Percentiles rank a stretch among this genome's conserved stretches.
Conservation (phyloP, 2,888 invertebrate species). For the Hypena proboscidalis region DNA sequence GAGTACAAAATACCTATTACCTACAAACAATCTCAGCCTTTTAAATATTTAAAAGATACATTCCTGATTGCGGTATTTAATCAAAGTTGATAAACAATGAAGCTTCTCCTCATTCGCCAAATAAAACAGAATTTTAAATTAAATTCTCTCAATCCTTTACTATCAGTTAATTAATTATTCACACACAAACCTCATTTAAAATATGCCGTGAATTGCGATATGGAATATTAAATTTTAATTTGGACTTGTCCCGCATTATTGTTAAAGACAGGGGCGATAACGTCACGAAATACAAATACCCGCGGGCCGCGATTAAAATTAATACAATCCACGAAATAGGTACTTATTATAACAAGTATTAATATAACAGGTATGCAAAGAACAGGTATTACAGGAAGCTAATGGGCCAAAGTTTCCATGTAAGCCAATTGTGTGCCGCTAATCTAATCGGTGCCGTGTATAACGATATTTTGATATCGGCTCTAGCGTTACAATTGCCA, state of each 20-base stretch:
- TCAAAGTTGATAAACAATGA: too few relatives aligned
- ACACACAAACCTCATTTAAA: neutral
- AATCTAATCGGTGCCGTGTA: conserved; percentile 82
- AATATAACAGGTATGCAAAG: conserved; percentile 45
- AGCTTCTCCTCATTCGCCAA: too few relatives aligned
- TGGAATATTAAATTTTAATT: conserved; percentile 68
- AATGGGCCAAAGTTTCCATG: conserved; percentile 76
- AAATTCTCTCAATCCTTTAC: too few relatives aligned
- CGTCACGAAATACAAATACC: conserved; percentile 63
- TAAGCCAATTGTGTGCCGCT: conserved; percentile 79
- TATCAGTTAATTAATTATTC: too few relatives aligned
- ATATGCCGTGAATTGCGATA: conserved; percentile 24
- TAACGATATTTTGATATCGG: conserved; percentile 75
- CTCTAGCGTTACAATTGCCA: conserved; percentile 71
- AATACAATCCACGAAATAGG: conserved; percentile 68
- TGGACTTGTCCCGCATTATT: conserved; percentile 56
- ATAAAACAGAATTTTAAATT: too few relatives aligned
- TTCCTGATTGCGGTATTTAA: too few relatives aligned
- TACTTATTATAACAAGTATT: conserved; percentile 51
- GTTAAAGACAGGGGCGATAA: conserved; percentile 65
- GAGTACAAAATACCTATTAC: too few relatives aligned
- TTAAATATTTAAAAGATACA: too few relatives aligned
- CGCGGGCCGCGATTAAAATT: conserved; percentile 66
- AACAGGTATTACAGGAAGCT: conserved; percentile 63
- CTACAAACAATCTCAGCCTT: too few relatives aligned